These are phyloP conservation scores for Phataginus tetradactyla DNA, from an alignment of 2,797 vertebrate species.

Conservation along the genomic window DNA sequence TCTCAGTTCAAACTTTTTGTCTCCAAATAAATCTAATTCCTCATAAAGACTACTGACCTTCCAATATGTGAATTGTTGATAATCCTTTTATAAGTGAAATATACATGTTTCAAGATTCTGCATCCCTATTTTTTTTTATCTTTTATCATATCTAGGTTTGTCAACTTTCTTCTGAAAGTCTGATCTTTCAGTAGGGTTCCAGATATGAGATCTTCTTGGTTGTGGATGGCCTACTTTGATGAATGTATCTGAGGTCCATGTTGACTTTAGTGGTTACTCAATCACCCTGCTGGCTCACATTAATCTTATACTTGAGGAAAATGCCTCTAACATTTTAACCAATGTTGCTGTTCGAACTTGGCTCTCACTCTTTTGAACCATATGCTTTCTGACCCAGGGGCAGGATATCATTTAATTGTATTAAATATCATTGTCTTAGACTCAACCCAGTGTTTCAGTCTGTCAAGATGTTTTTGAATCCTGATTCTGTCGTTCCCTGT, in stretches of 20 bases:
- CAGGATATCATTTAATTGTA: conserved; percentile 63
- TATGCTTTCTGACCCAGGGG: conserved; percentile 78
- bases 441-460: neutral
- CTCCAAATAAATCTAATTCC: neutral
- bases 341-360: neutral
- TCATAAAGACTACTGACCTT: neutral
- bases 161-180: neutral
- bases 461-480: conserved; percentile 62
- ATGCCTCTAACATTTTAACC: neutral
- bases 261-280: neutral
- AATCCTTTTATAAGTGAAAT: neutral
- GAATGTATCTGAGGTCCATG: neutral
- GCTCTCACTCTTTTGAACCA: conserved; percentile 32
- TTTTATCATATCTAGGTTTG: neutral
- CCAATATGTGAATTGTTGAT: neutral
- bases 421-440: conserved; percentile 59
- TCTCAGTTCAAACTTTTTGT: neutral
- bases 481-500: conserved; percentile 2
- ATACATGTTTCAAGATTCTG: neutral
- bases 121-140: neutral
- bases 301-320: conserved; percentile 14
- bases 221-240: neutral
- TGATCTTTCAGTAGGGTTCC: neutral
- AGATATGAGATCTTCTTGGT: neutral
- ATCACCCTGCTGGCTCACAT: neutral